Evolutionary conservation across 2,113 vertebrate species (phyloP).

Genomic region (Dendrocopos noguchii): DNA sequence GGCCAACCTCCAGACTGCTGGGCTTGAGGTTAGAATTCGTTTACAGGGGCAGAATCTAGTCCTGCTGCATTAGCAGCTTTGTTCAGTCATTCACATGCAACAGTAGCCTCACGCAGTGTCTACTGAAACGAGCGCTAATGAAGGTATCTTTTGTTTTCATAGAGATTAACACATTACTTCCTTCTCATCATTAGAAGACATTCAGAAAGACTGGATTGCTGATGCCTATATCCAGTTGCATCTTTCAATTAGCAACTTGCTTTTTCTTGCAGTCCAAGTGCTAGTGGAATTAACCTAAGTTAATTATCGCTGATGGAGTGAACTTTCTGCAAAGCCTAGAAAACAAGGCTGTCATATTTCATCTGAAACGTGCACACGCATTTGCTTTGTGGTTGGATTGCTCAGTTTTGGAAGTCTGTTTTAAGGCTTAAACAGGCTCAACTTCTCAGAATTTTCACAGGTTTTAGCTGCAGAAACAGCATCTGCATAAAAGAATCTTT

Average conservation of each 20-base stretch:
- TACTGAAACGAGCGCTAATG: background rate
- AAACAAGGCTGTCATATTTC: background rate
- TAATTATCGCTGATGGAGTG: slow-evolving; percentile 8
- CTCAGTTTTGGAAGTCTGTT: background rate
- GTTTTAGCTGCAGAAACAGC: background rate
- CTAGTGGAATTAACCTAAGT: background rate
- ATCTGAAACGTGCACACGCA: background rate
- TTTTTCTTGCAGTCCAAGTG: background rate
- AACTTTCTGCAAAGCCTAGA: background rate
- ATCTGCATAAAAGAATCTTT: background rate
- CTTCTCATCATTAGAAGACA: background rate
- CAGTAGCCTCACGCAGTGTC: background rate
- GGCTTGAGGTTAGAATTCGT: background rate
- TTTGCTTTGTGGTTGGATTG: background rate
- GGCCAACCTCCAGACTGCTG: background rate
- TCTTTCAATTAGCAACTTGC: background rate
- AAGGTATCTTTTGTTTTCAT: background rate
- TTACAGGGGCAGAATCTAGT: background rate
- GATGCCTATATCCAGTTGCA: background rate
- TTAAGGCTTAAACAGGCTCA: background rate
- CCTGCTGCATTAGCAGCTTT: background rate
- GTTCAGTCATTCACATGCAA: background rate
- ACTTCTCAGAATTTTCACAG: background rate
- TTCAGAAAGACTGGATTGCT: background rate
- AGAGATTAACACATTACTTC: background rate